Base-by-base conservation (phyloP, 2,888 invertebrate genomes). In the Erannis defoliaria region DNA sequence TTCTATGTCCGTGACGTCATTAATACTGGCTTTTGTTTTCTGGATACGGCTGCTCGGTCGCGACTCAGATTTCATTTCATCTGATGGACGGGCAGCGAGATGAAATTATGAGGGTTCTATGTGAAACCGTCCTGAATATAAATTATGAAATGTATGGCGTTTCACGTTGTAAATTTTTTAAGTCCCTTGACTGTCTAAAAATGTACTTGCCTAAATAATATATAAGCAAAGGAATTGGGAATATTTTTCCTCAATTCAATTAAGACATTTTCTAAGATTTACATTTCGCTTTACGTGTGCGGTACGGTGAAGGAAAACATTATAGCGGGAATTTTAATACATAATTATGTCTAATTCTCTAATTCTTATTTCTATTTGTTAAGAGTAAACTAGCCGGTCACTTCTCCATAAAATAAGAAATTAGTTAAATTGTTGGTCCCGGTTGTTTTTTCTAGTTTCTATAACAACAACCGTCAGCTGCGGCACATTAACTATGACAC, bases 21-120 rank as follows among this genome's bases (percentile, higher is more conserved):
- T 43, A 21, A 31, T 33, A 55, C 23, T 45, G 21, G 33, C 38
- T 19, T 46, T 55, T 55, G 55, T 61, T 55, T 50, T 37, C 50
- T 29, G 48, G 21, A 48, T 49, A n/a, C 14, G 31, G 26, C 33
- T 42, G 53, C 35, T 51, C 21, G 29, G 31, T 31, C 50, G 6
- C 42, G 8, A 12, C 53, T 38, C 60, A 46, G 50, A 51, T 57
- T 57, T 42, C 62, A 61, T 55, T 43, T 50, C 23, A 42, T 26
- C 62, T 43, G 56, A 56, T 18, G 43, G 43, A 60, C 50, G 60
- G 29, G 26, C 45, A 16, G 21, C 37, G 51, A 46, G 38, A 56
- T 56, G 48, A 57, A 53, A 62, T 62, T 56, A 62, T 53, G 54
- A 48, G 53, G 62, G 62, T 55, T 61, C 45, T 33, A 37, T 38